Evolutionary conservation across 2,888 invertebrate species (phyloP), one percentile per base, ranked within the genome.

Genomic region (Sinelater perroti): DNA sequence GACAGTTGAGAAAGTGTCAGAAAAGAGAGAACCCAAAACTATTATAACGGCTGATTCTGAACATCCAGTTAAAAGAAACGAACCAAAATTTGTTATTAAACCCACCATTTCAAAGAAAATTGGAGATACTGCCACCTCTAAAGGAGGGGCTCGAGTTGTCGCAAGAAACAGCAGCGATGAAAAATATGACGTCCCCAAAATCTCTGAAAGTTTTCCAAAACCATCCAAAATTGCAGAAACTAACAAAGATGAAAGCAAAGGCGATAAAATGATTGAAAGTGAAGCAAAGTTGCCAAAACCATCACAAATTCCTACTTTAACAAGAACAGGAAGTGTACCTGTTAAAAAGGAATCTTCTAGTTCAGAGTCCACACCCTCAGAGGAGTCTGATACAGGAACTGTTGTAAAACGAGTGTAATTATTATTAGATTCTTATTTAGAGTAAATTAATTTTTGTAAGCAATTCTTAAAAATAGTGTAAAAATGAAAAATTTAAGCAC

Each of bases 51-150:
- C 84, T 1, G 81, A 81, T 67, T 76, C 80, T 49, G 73, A 74
- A 60, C 73, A 73, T 46, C 73, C 79, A 14, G 74, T 74, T 11
- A 78, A 75, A 40, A 74, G 80, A 55, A 68, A 70, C 20, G 86
- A 88, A 66, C 81, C 85, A 0, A 85, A 83, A 70, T 82, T 87
- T 55, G 79, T 87, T 24, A 86, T 87, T 13, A 85, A 84, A 65
- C 82, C 87, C 4, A 82, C 82, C 1, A 79, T 81, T 31, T 69
- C 73, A 1, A 77, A 75, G 56, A 75, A 72, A 46, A 67, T 67
- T 6, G 68, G 61, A 11, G 71, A 70, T 16, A 65, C 64, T 8
- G 69, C 71, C 50, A 70, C 56, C 33, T 56, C 62, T 2, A 70
- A 74, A 55, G 78, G 80, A 66, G 77, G 80, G 46, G 81, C 85